Evolutionary conservation across 92 coral and sea anemone species (phyloP), one percentile per base, ranked within the genome.

Genomic region (Heteractis magnifica): DNA sequence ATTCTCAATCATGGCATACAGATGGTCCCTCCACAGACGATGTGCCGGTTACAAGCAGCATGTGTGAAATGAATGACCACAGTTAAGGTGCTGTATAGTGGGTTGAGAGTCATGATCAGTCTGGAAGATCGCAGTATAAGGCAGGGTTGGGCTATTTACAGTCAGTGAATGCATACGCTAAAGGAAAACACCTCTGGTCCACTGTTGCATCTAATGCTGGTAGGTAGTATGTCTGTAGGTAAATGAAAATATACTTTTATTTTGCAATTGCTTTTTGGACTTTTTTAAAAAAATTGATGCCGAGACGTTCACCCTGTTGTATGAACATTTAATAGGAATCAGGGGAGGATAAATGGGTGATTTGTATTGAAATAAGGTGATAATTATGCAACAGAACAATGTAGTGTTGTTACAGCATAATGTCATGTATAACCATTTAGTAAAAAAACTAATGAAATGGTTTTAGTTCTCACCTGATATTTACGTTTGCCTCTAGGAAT

Each of bases 21-120:
- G 65, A 53, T 77, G 81, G 49, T 55, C 81, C 5, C 70, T 65
- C 0, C 1, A 56, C 0, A 8, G 0, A 49, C 6, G 70, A 48
- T 77, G 56, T 14, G 2, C 9, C 0, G 21, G 2, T 34, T 53
- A 0, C 70, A 77, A 11, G 44, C 81, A 77, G 49, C 55, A 48
- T 8, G 50, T 76, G 19, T 84, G 87, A 52, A 84, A 84, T 16
- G 87, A 84, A 51, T 84, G 87, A 62, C 87, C 82, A 77, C 87
- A 84, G 76, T 53, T 83, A 51, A 74, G 72, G 20, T 65, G 18
- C 21, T 68, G 55, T 11, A 73, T 51, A 65, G 51, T 51, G 14
- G 78, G 80, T 51, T 73, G 79, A 18, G 71, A 64, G 55, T 73
- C 71, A 16, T 74, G 64, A 3, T 68, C 86, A 55, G 44, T 5